Conservation (phyloP, 2,797 vertebrate genomes). For the Tauraco hartlaubi region DNA sequence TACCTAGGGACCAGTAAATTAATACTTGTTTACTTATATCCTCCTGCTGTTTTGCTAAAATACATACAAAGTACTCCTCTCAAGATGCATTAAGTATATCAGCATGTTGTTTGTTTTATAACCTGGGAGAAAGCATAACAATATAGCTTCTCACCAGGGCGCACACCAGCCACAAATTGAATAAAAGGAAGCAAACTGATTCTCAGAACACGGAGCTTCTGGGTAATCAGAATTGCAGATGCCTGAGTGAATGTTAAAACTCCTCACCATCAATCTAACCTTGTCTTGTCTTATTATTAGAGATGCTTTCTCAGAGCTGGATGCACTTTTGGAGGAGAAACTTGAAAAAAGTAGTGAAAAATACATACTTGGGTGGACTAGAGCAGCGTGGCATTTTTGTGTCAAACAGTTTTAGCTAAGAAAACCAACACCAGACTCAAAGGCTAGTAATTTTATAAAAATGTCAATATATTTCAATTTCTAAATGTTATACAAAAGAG, state of each 20-base stretch:
- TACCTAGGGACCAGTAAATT: slow-evolving; percentile 58
- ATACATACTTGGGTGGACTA: background rate
- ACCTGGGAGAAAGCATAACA: slow-evolving; percentile 50
- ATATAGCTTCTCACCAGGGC: slow-evolving; percentile 55
- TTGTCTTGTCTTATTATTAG: background rate
- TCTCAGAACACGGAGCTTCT: slow-evolving; percentile 37
- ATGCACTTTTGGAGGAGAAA: background rate
- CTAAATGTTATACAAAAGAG: background rate
- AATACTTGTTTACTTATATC: slow-evolving; percentile 72
- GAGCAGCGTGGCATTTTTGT: background rate
- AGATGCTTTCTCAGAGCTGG: background rate
- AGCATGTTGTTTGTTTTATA: slow-evolving; percentile 56
- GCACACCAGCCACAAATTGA: slow-evolving; percentile 48
- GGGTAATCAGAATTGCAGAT: slow-evolving; percentile 59
- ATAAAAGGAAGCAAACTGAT: slow-evolving; percentile 62
- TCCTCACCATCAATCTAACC: background rate
- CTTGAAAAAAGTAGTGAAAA: background rate
- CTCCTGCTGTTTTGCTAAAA: slow-evolving; percentile 60
- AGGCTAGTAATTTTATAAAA: background rate
- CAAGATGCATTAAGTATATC: slow-evolving; percentile 58
- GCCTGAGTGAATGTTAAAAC: slow-evolving; percentile 50
- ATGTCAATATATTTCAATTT: background rate
- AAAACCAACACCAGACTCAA: background rate
- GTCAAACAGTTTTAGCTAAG: background rate
- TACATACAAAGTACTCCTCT: slow-evolving; percentile 45